Conservation (phyloP, 1,140 invertebrate species). For the Ctenoplectra terminalis region DNA sequence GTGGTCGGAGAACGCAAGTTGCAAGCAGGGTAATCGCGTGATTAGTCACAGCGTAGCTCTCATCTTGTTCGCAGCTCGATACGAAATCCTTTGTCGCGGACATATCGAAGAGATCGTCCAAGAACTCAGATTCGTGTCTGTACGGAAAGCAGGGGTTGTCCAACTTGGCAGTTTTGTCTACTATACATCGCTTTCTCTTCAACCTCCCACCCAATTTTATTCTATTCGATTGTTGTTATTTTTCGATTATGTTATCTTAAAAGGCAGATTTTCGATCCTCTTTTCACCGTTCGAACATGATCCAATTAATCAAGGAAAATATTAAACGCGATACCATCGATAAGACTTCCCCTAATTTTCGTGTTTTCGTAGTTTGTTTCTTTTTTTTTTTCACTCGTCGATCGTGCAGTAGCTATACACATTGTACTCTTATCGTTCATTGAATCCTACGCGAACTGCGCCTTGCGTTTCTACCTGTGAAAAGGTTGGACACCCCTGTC, state of each 20-base stretch:
- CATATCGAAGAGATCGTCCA: constrained; percentile 41
- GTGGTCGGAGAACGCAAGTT: not conserved
- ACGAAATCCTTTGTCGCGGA: constrained; percentile 12
- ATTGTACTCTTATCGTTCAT: constrained; percentile 22
- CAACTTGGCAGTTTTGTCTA: constrained; percentile 67
- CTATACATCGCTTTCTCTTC: constrained; percentile 5
- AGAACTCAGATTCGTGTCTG: constrained; percentile 56
- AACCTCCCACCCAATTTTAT: not conserved
- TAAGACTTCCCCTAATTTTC: not conserved
- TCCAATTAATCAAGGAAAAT: not conserved
- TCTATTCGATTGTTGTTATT: not conserved
- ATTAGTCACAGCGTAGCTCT: not conserved
- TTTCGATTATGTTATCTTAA: not conserved
- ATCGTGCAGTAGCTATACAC: not conserved
- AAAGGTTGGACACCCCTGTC: constrained; percentile 66
- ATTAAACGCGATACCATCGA: not conserved
- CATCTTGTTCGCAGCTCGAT: not conserved
- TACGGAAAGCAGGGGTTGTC: constrained; percentile 66
- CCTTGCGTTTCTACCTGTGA: constrained; percentile 32
- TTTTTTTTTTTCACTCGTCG: not conserved
- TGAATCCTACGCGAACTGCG: constrained; percentile 14
- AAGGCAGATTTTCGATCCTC: constrained; percentile 5
- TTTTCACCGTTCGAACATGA: not conserved
- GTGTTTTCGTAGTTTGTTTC: not conserved
- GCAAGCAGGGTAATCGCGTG: not conserved